Conservation (phyloP, 1,140 invertebrate genomes). For the Chrysopa pallens region DNA sequence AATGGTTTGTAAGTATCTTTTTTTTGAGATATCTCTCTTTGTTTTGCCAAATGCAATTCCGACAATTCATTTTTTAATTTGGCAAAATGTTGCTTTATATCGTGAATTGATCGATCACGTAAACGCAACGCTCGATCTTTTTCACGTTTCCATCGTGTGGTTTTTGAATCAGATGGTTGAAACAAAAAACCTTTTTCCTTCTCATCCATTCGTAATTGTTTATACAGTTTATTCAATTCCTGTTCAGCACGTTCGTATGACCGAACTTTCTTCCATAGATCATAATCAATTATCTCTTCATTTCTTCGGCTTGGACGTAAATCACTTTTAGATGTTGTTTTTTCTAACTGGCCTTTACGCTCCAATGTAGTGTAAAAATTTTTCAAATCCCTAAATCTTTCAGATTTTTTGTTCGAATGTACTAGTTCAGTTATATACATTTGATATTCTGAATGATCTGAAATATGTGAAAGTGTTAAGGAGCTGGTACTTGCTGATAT, state of each 20-base stretch:
- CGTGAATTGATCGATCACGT: slow-evolving; percentile 73
- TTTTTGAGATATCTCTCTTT: slow-evolving; percentile 26
- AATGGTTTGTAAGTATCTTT: slow-evolving; percentile 58
- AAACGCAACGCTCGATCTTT: slow-evolving; percentile 59
- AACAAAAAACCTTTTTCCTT: slow-evolving; percentile 71
- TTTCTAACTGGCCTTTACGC: slow-evolving; percentile 64
- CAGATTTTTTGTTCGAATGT: slow-evolving; percentile 52
- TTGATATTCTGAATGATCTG: slow-evolving; percentile 39
- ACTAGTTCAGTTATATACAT: slow-evolving; percentile 51
- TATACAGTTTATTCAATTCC: slow-evolving; percentile 59
- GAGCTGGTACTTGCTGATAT: slow-evolving; percentile 25
- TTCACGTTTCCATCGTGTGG: slow-evolving; percentile 41
- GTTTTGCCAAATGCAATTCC: slow-evolving; percentile 21
- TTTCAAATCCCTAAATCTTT: slow-evolving; percentile 68
- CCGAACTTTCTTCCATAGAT: slow-evolving; percentile 64
- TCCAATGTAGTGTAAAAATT: slow-evolving; percentile 75
- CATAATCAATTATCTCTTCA: slow-evolving; percentile 69
- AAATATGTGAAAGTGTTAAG: slow-evolving; percentile 21
- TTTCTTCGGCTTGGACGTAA: slow-evolving; percentile 49
- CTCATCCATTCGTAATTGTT: slow-evolving; percentile 59
- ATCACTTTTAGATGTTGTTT: slow-evolving; percentile 48
- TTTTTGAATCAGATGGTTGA: slow-evolving; percentile 47
- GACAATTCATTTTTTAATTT: slow-evolving; percentile 27
- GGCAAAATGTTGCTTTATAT: slow-evolving; percentile 56
- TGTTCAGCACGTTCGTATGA: slow-evolving; percentile 63